Conservation (phyloP, 2,888 invertebrate species). For the Gerris lacustris region DNA sequence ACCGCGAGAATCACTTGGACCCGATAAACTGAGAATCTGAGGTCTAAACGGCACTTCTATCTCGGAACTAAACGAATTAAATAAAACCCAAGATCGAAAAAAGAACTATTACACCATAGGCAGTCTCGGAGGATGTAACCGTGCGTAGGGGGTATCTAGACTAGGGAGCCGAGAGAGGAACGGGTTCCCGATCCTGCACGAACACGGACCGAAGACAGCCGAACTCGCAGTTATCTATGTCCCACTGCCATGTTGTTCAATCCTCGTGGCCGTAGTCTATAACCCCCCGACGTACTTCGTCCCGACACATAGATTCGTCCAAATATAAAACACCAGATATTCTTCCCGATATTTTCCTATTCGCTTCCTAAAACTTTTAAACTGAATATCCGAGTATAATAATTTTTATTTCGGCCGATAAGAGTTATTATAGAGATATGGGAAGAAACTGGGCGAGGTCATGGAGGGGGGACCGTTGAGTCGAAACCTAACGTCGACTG, state of each 20-base stretch:
- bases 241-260: neutral
- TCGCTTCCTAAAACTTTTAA: too few species aligned
- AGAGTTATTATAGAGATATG: too few species aligned
- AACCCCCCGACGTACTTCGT: too few species aligned
- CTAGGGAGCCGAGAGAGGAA: neutral
- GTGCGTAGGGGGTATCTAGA: neutral
- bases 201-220: neutral
- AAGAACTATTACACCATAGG: neutral
- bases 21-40: neutral
- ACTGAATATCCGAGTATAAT: too few species aligned
- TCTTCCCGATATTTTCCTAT: too few species aligned
- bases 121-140: neutral
- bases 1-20: neutral
- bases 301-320: too few species aligned
- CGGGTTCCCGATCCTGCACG: neutral
- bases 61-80: neutral
- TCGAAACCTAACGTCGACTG: too few species aligned
- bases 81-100: neutral
- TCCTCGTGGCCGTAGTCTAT: neutral
- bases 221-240: neutral
- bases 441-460: too few species aligned
- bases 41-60: neutral
- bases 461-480: too few species aligned
- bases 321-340: too few species aligned
- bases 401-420: too few species aligned